Evolutionary conservation across 23 tunicate genomes (phyloP), one percentile per base, ranked within the genome.

Genomic region (Clavelina lepadiformis): DNA sequence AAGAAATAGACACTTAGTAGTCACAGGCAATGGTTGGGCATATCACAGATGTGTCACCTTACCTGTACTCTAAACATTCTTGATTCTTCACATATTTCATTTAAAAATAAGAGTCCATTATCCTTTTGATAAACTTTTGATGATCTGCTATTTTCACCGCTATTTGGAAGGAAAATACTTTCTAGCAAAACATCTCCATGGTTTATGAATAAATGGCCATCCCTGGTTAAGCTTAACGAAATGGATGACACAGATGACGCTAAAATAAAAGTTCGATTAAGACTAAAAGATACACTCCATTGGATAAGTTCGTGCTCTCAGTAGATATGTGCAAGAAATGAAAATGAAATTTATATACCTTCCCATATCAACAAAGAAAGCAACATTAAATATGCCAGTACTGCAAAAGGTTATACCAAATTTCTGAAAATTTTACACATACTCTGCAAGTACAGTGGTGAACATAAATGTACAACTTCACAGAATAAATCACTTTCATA

Each of bases 31-130:
- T n/a, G n/a, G n/a, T n/a, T n/a, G n/a, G n/a, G n/a, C n/a, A n/a
- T n/a, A n/a, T 13, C 23, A 8, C 18, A 53, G 23, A 11, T 8
- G 5, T 8, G 7, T n/a, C 5, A 53, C 5, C 15, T n/a, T 35
- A 63, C 68, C 50, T 63, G 68, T 5, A 35, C 50, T 3, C 68
- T 50, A 63, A 63, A 63, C 3, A 63, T 35, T 6, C 68, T 50
- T 36, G 68, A 28, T 35, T 63, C 50, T 19, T 29, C 22, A 8
- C 19, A 8, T 21, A 34, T 5, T 19, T 11, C 24, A 36, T 63
- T 50, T 27, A 63, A 8, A 36, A 63, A 63, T 3, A 63, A 50
- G 7, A 63, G 24, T 6, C 7, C 3, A 35, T 35, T 26, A 7
- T 63, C 30, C 11, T 63, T 63, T 35, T 36, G 37, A 28, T 36